phyloP scores from a whole-genome alignment of 2,113 vertebrate genomes.

The Malurus alboscapulatus region DNA sequence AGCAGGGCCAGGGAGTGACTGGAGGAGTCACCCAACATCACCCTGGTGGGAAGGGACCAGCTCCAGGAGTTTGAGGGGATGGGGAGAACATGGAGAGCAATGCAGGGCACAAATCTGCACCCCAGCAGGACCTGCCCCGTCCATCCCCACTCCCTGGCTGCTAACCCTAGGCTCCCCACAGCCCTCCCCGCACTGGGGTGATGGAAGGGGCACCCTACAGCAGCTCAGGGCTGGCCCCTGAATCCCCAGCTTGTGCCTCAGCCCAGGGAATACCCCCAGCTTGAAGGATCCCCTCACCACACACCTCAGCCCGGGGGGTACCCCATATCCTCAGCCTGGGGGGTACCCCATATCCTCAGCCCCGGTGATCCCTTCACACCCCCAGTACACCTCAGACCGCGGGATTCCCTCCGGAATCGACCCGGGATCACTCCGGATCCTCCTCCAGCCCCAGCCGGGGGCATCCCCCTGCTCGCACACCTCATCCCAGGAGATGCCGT shows the following conservation, averaged over 20 bases:
- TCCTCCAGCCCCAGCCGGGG: not conserved
- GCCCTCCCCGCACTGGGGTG: fast-evolving
- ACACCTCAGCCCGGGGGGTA: not conserved
- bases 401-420: not conserved
- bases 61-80: fast-evolving
- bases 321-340: not conserved
- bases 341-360: not conserved
- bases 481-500: not conserved
- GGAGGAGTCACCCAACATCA: fast-evolving
- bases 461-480: not conserved
- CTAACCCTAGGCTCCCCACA: not conserved
- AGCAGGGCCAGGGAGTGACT: not conserved
- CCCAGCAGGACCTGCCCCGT: not conserved
- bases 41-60: too few species aligned
- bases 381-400: fast-evolving
- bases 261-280: not conserved
- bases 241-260: not conserved
- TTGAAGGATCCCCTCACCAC: not conserved
- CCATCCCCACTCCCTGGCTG: fast-evolving
- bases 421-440: not conserved
- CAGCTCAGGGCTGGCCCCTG: not conserved
- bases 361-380: not conserved
- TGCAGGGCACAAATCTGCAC: fast-evolving
- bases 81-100: not conserved
- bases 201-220: not conserved